Evolutionary conservation across 2,797 vertebrate genomes (phyloP).

Genomic region (Trichosurus vulpecula): DNA sequence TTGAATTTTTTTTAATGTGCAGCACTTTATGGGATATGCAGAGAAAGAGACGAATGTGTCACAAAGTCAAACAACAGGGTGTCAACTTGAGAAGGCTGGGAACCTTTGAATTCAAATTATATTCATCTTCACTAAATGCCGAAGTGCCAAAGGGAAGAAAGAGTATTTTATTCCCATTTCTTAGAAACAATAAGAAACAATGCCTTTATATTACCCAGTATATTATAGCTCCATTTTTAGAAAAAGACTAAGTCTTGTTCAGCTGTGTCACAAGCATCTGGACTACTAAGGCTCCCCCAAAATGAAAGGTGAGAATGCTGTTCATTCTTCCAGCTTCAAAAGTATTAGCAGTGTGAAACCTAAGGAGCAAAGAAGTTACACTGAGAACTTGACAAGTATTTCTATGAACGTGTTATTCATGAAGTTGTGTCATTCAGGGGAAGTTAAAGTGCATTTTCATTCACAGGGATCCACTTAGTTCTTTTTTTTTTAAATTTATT

Average conservation of each 20-base stretch:
- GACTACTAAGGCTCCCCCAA: not conserved
- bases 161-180: not conserved
- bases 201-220: not conserved
- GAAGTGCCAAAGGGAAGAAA: not conserved
- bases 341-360: not conserved
- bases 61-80: not conserved
- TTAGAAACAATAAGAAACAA: not conserved
- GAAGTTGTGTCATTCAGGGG: not conserved
- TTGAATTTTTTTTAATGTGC: not conserved
- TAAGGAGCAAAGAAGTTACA: not conserved
- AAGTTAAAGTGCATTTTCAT: not conserved
- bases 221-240: not conserved
- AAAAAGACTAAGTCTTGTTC: not conserved
- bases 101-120: not conserved
- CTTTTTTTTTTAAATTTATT: no score
- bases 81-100: not conserved
- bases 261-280: not conserved
- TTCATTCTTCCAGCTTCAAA: not conserved
- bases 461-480: not conserved
- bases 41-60: not conserved
- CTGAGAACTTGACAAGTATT: not conserved
- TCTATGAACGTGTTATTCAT: not conserved
- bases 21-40: not conserved
- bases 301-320: not conserved
- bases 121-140: not conserved